Conservation (phyloP, 2,113 vertebrate species). For the Cottus gobio region DNA sequence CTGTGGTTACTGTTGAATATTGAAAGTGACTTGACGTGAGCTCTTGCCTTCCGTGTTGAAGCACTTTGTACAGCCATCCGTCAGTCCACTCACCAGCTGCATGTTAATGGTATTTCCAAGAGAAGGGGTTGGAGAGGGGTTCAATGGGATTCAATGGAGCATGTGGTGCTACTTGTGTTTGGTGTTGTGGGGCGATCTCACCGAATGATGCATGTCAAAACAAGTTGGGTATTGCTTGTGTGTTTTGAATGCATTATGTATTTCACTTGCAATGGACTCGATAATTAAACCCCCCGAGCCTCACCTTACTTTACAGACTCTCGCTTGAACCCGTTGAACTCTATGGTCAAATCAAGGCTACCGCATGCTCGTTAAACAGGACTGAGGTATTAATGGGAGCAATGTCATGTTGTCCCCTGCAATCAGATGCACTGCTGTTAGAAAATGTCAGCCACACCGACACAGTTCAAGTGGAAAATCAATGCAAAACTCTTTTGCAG, state of each 20-base stretch:
- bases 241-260: background rate
- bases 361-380: conserved; percentile 12
- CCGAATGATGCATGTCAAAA: conserved; percentile 3
- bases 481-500: conserved; percentile 28
- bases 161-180: background rate
- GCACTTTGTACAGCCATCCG: background rate
- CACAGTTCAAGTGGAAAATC: conserved; percentile 59
- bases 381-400: conserved; percentile 15
- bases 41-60: background rate
- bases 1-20: conserved; percentile 3
- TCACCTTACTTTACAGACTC: background rate
- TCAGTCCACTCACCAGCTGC: conserved; percentile 4
- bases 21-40: conserved; percentile 14
- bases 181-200: background rate
- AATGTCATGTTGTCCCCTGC: conserved; percentile 10
- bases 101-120: background rate
- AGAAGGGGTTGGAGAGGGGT: background rate
- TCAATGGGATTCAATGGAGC: background rate
- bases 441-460: conserved; percentile 35
- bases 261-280: background rate
- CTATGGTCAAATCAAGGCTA: background rate
- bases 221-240: background rate
- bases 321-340: background rate
- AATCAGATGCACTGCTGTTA: conserved; percentile 36
- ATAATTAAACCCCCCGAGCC: background rate